phyloP scores from a whole-genome alignment of 2,113 vertebrate species.

The Pangasianodon hypophthalmus region DNA sequence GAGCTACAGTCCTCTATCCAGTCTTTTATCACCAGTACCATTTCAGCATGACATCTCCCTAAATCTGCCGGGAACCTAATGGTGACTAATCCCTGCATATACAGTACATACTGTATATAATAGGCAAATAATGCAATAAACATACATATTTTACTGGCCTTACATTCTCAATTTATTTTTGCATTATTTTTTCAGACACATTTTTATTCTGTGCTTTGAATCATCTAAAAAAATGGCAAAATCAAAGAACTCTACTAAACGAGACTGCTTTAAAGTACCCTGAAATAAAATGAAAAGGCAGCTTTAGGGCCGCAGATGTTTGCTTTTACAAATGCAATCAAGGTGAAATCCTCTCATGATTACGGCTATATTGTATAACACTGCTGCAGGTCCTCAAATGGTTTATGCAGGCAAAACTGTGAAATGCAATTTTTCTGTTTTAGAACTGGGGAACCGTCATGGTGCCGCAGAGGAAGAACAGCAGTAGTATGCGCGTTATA shows the following conservation, averaged over 20 bases:
- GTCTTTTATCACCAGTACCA: not conserved
- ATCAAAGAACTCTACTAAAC: not conserved
- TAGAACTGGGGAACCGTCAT: constrained; percentile 67
- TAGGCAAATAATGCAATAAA: not conserved
- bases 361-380: constrained; percentile 69
- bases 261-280: not conserved
- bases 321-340: constrained; percentile 66
- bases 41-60: not conserved
- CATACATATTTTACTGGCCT: not conserved
- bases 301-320: constrained; percentile 70
- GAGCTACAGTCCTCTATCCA: too few relatives aligned
- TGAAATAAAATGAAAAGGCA: constrained; percentile 50
- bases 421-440: constrained; percentile 74
- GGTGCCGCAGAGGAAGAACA: constrained; percentile 40
- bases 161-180: not conserved
- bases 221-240: not conserved
- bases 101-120: not conserved
- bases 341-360: constrained; percentile 67
- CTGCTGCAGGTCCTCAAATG: constrained; percentile 62
- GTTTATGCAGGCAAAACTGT: constrained; percentile 68
- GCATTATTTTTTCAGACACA: not conserved
- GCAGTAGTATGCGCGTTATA: not conserved
- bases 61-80: not conserved
- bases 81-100: not conserved
- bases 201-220: not conserved